Base-by-base conservation (phyloP, 1,140 invertebrate species). In the Eurosta solidaginis region DNA sequence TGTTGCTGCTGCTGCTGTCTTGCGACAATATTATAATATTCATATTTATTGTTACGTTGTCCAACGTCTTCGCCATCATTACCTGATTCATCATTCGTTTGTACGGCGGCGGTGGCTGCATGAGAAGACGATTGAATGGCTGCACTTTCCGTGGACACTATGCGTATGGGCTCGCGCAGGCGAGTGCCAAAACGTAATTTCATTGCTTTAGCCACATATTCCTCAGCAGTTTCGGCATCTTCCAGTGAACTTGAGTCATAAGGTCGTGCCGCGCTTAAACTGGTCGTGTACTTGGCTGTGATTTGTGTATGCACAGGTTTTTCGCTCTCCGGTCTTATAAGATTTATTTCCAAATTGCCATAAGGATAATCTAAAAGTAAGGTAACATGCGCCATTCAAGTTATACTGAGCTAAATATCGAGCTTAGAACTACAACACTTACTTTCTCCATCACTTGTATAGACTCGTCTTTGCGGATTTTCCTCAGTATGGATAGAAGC, bases 201-300 rank as follows among this genome's bases (percentile, higher is more conserved):
- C 78, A 87, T 84, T 59, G 85, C 85, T 80, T 86, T 87, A 22
- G 80, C 82, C 63, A 87, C 85, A 54, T 87, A 87, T 68, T 87
- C 85, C 5, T 83, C 85, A 5, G 85, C 85, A 14, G 84, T 84
- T 73, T 83, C 80, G 1, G 85, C 82, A 20, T 87, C 85, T 59
- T 87, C 85, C n/a, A 87, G 77, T n/a, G 80, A 80, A 33, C 80
- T 68, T 40, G 78, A 68, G 1, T 68, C 59, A 20, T 68, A 68
- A 22, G 59, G 59, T 5, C 59, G 12, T 36, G 80, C 73, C 2
- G 79, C 80, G 12, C 79, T 83, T 47, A 82, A 82, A 68, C 82
- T 84, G 40, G 47, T 77, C 20, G 79, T 79, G 27, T 82, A 82
- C 54, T 82, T 80, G 27, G 79, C 68, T 20, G 81, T 5, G 77